Evolutionary conservation across 2,797 vertebrate genomes (phyloP).

Genomic region (Pagetopsis macropterus): DNA sequence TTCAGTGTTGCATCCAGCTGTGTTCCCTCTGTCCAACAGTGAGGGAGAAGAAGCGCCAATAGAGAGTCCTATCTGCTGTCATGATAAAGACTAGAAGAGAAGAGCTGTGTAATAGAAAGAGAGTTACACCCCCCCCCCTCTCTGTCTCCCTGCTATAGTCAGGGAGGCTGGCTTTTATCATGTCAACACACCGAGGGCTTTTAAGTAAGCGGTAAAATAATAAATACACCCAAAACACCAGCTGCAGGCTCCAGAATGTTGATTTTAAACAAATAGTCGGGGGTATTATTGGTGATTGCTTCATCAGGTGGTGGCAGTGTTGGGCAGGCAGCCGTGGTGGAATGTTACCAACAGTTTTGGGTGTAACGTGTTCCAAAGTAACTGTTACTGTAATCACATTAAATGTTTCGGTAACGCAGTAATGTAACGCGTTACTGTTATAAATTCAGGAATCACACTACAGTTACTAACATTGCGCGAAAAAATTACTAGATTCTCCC

Average conservation of each 20-base stretch:
- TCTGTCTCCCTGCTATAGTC: conserved; percentile 68
- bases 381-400: too few relatives aligned
- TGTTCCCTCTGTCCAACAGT: not conserved
- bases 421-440: too few relatives aligned
- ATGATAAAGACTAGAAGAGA: conserved; percentile 7
- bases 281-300: conserved; percentile 85
- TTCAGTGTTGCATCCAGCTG: conserved; percentile 19
- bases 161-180: conserved; percentile 88
- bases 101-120: not conserved
- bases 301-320: conserved; percentile 81
- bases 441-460: too few relatives aligned
- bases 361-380: too few relatives aligned
- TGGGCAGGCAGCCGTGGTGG: not conserved
- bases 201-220: conserved; percentile 90
- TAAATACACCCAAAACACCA: conserved; percentile 88
- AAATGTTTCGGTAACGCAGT: too few relatives aligned
- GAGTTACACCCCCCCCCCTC: conserved; percentile 75
- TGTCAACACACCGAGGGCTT: conserved; percentile 86
- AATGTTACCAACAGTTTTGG: too few relatives aligned
- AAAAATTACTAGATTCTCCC: too few relatives aligned
- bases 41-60: conserved; percentile 8
- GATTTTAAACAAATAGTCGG: too few relatives aligned
- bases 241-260: conserved; percentile 75
- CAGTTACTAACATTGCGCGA: too few relatives aligned
- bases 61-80: conserved; percentile 17